A percentile compares a stretch with the other conserved stretches of the same genome.
These are phyloP conservation scores for Pipistrellus kuhlii DNA, from an alignment of 2,797 vertebrate species.

Conservation along the genomic window DNA sequence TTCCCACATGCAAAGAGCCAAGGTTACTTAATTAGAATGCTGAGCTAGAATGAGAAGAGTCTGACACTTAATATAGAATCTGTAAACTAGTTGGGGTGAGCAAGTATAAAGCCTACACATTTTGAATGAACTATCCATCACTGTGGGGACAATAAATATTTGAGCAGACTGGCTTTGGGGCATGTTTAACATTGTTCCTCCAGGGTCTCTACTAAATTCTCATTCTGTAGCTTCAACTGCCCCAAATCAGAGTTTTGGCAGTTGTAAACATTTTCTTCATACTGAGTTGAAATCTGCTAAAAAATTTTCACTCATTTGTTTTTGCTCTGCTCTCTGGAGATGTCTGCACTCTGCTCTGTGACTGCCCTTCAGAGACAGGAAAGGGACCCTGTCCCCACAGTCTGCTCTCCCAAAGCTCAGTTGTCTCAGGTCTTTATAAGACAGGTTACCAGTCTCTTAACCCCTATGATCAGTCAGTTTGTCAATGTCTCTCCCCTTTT, in stretches of 20 bases:
- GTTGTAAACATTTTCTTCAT: neutral
- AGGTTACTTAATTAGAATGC: conserved; percentile 66
- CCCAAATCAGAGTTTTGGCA: conserved; percentile 38
- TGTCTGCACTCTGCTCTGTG: neutral
- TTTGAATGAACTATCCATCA: conserved; percentile 5
- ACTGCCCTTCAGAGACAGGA: neutral
- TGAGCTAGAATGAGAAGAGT: conserved; percentile 52
- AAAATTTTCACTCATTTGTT: neutral
- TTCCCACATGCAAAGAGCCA: conserved; percentile 62
- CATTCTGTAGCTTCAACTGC: neutral
- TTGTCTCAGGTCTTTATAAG: neutral
- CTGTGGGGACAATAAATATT: neutral
- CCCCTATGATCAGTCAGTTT: neutral
- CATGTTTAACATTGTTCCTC: neutral
- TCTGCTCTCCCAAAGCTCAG: neutral
- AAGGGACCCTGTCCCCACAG: neutral
- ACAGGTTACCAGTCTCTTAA: neutral
- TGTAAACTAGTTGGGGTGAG: conserved; percentile 34
- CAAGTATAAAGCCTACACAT: neutral
- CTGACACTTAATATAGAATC: conserved; percentile 62
- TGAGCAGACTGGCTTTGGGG: conserved; percentile 15
- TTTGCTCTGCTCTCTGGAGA: conserved; percentile 23
- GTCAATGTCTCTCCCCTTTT: neutral
- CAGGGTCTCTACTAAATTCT: neutral
- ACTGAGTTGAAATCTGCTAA: neutral